Base-by-base conservation (phyloP, 2,888 invertebrate genomes). In the Nemoura dubitans region DNA sequence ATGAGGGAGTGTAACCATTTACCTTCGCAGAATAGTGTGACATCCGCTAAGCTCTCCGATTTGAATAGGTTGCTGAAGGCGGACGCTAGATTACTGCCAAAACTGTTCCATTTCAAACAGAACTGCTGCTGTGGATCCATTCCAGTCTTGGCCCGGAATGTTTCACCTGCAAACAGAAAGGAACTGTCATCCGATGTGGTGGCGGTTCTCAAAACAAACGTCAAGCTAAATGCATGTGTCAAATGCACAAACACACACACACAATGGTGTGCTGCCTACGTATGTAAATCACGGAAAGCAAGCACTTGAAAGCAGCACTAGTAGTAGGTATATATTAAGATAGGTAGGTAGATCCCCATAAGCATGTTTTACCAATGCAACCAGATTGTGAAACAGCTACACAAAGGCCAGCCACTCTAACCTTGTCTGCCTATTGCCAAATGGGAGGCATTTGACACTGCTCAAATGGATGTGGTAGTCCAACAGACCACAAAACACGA, bases 71-170 rank as follows among this genome's bases (percentile, higher is more conserved):
- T 97, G 91, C 97, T 97, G 93, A 97, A 97, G 90, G 97, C 96
- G 90, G 97, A 96, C 90, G 97, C 97, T 93, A 97, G 94, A 93
- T 97, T 97, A 91, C 96, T 97, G 92, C 97, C 97, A 93, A 97
- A 97, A 94, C 97, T 97, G 95, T 97, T 97, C 97, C 97, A 97
- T 94, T 97, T 97, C 91, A 97, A 94, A 94, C 97, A 97, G 93
- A 97, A 97, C 93, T 97, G 97, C 93, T 97, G 97, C 94, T 97
- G 97, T 92, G 96, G 95, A 95, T 97, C 97, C 97, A 97, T 97
- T 93, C 95, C 96, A 95, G 89, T 88, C 87, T 86, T 88, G 87
- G 93, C 93, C 93, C 93, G 94, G 93, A 93, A 93, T 93, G 92
- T 93, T 93, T 93, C 94, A 94, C 94, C 94, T 94, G 93, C 89